Evolutionary conservation across 1,140 invertebrate genomes (phyloP).

Genomic region (Aethina tumida): DNA sequence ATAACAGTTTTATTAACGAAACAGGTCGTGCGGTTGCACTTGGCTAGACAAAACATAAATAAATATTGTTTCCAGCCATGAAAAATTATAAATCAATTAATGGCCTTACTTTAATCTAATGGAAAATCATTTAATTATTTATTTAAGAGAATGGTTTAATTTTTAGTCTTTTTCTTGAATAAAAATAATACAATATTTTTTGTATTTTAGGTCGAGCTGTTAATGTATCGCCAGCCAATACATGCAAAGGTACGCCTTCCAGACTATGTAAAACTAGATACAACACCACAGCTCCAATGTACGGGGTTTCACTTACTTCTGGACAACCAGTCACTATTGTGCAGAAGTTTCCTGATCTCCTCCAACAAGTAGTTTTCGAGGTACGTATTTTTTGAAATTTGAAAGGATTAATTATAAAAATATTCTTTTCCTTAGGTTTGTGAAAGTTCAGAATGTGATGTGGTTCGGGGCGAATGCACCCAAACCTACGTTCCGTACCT

Average conservation of each 20-base stretch:
- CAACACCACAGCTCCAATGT: constrained; percentile 88
- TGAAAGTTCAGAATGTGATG: constrained; percentile 65
- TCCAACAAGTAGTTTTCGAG: constrained; percentile 89
- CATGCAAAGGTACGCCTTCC: constrained; percentile 53
- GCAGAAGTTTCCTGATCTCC: constrained; percentile 87
- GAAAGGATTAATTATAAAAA: background rate
- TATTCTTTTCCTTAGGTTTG: constrained; percentile 32
- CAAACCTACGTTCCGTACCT: constrained; percentile 87
- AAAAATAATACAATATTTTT: too few relatives aligned
- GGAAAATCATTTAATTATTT: too few relatives aligned
- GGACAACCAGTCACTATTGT: constrained; percentile 88
- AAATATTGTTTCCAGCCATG: too few relatives aligned
- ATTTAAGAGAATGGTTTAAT: too few relatives aligned
- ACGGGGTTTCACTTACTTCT: constrained; percentile 82
- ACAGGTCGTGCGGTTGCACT: too few relatives aligned
- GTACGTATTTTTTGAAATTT: constrained; percentile 36
- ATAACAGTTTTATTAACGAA: too few relatives aligned
- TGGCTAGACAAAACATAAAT: too few relatives aligned
- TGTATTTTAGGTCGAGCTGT: constrained; percentile 29
- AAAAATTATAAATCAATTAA: too few relatives aligned
- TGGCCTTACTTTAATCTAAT: too few relatives aligned
- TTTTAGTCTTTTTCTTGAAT: too few relatives aligned
- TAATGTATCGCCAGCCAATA: constrained; percentile 23
- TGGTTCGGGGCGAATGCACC: constrained; percentile 79
- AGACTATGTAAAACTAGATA: constrained; percentile 77